Conservation (phyloP, 2,888 invertebrate species). For the Atethmia centrago region DNA sequence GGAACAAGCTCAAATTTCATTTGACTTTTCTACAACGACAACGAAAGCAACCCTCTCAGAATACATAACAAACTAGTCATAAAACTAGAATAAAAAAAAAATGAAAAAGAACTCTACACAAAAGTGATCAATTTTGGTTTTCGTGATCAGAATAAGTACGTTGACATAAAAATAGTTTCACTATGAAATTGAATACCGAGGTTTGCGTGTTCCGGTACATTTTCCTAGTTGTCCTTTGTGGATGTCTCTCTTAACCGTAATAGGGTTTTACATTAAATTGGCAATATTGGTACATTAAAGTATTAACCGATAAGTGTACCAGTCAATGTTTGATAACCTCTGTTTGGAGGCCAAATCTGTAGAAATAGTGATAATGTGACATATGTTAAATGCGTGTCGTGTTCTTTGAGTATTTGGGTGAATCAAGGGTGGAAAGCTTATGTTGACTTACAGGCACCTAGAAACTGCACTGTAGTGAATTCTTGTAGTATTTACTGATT, state of each 20-base stretch:
- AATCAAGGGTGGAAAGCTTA: constrained; percentile 22
- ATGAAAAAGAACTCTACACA: constrained; percentile 24
- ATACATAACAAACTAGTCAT: constrained; percentile 28
- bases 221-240: constrained; percentile 78
- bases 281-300: constrained; percentile 78
- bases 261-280: constrained; percentile 83
- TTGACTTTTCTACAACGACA: background rate
- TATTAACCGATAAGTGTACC: constrained; percentile 73
- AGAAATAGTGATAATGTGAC: constrained; percentile 75
- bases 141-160: constrained; percentile 77
- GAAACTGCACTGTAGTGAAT: background rate
- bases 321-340: constrained; percentile 82
- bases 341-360: constrained; percentile 75
- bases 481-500: background rate
- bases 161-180: constrained; percentile 84
- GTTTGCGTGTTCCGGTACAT: constrained; percentile 83
- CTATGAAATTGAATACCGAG: constrained; percentile 86
- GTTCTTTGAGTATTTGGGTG: constrained; percentile 29
- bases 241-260: constrained; percentile 84
- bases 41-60: constrained; percentile 24
- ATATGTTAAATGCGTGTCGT: constrained; percentile 65
- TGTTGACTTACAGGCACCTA: background rate
- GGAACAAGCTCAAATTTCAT: background rate
- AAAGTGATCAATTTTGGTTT: constrained; percentile 79
- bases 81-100: constrained; percentile 1